Conservation (phyloP, 2,888 invertebrate species). For the Cryptus viduatorius region DNA sequence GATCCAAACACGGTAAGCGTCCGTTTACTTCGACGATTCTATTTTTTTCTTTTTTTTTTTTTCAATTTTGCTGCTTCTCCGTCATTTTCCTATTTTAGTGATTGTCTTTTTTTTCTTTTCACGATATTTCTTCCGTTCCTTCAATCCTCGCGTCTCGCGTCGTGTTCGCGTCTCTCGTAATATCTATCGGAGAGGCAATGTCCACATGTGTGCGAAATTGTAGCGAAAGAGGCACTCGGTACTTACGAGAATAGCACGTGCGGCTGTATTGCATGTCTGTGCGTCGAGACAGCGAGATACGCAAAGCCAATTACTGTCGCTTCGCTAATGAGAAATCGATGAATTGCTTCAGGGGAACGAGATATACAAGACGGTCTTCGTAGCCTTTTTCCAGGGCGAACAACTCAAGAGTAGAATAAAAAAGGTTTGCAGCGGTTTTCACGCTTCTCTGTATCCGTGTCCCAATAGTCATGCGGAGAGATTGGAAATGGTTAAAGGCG, state of each 20-base stretch:
- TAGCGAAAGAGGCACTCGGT: conserved; percentile 9
- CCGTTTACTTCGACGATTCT: conserved; percentile 26
- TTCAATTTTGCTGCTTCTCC: not conserved
- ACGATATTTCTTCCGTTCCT: conserved; percentile 33
- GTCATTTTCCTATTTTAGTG: not conserved
- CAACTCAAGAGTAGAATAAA: conserved; percentile 95
- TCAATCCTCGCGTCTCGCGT: conserved; percentile 28
- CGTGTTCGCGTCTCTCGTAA: conserved; percentile 21
- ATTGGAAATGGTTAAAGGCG: conserved; percentile 95
- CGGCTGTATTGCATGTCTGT: not conserved
- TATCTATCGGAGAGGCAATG: conserved; percentile 23
- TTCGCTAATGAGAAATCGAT: conserved; percentile 58
- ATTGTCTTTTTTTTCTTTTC: conserved; percentile 22
- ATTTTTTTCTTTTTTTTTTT: conserved; percentile 11
- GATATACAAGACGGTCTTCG: conserved; percentile 96
- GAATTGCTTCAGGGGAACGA: conserved; percentile 90
- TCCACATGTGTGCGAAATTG: conserved; percentile 20
- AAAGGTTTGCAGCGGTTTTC: conserved; percentile 97
- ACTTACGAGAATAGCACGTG: not conserved
- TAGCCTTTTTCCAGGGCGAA: conserved; percentile 96
- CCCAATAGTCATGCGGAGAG: conserved; percentile 94
- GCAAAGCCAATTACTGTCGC: conserved; percentile 2
- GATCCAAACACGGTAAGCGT: conserved; percentile 92
- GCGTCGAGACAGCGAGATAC: conserved; percentile 4
- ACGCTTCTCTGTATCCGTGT: conserved; percentile 96